Percentiles rank a stretch among this genome's conserved stretches.
phyloP scores from a whole-genome alignment of 2,797 vertebrate genomes.

The Sparus aurata region DNA sequence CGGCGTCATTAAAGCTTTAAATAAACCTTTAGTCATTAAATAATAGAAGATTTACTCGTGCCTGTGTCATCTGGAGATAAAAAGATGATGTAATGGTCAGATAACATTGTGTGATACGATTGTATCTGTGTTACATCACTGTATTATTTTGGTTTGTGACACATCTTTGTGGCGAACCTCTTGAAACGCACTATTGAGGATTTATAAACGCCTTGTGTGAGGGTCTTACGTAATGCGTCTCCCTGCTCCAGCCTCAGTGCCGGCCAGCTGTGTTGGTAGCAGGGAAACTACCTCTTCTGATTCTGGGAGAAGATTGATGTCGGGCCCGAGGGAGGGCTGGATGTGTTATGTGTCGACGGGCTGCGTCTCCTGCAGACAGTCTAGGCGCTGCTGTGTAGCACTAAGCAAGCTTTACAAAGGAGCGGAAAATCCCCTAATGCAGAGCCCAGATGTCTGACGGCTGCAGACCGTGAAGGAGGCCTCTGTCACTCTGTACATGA shows the following conservation, averaged over 20 bases:
- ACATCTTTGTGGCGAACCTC: neutral
- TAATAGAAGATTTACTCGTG: slow-evolving; percentile 7
- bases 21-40: slow-evolving; percentile 5
- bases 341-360: slow-evolving; percentile 63
- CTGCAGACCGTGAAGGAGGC: slow-evolving; percentile 55
- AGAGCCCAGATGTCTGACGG: slow-evolving; percentile 76
- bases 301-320: slow-evolving; percentile 59
- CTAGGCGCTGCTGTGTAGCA: slow-evolving; percentile 71
- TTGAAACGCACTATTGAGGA: neutral
- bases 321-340: slow-evolving; percentile 38
- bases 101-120: neutral
- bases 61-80: neutral
- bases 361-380: slow-evolving; percentile 53
- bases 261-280: slow-evolving; percentile 45
- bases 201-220: neutral
- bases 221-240: slow-evolving; percentile 14
- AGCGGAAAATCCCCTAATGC: slow-evolving; percentile 76
- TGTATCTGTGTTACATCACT: neutral
- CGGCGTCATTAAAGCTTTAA: slow-evolving; percentile 7
- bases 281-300: slow-evolving; percentile 26
- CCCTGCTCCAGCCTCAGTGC: neutral
- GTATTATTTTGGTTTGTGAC: neutral
- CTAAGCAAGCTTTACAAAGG: slow-evolving; percentile 74
- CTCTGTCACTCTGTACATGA: slow-evolving; percentile 41
- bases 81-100: neutral